Base-by-base conservation (phyloP, 2,888 invertebrate genomes). In the Spodoptera picta region DNA sequence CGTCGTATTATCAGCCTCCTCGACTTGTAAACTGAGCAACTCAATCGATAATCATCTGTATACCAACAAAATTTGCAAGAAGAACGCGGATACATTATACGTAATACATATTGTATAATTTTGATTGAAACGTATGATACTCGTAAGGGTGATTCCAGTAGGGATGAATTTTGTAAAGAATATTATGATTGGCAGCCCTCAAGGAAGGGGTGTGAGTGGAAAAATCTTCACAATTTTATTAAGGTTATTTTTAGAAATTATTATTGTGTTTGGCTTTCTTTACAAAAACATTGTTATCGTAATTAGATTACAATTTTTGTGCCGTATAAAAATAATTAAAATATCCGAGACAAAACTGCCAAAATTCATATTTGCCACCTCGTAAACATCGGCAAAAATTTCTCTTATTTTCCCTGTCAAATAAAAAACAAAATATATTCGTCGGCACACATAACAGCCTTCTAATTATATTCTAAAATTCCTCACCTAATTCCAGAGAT, bases 1-100 rank as follows among this genome's bases (percentile, higher is more conserved):
- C 85, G 87, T 90, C 91, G 83, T 85, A 91, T 92, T 92, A 93
- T 92, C 91, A 90, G 85, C 76, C 89, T 89, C 87, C 90, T 87
- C 90, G 86, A 90, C 90, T 92, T 93, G 93, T 93, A 92, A 93
- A 92, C 91, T 90, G 93, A 92, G 91, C 87, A 87, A 82, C 89
- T 83, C 90, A 93, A 93, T 93, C 93, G 93, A 93, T 93, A 92
- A 91, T 91, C 92, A 92, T 92, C 89, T 88, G 81, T 75, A 83
- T 69, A 87, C 85, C 83, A 85, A 80, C 72, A 81, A 77, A 74
- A 75, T 78, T 75, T 69, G 64, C 75, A 57, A 72, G 67, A 65
- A 69, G 62, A 62, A 75, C 61, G 68, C 49, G 60, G n/a, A 36
- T 57, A 56, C 61, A 46, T 62, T 68, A 56, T 68, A 65, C 66